These are phyloP conservation scores for Pelosia muscerda DNA, from an alignment of 2,888 invertebrate species.

Conservation along the genomic window DNA sequence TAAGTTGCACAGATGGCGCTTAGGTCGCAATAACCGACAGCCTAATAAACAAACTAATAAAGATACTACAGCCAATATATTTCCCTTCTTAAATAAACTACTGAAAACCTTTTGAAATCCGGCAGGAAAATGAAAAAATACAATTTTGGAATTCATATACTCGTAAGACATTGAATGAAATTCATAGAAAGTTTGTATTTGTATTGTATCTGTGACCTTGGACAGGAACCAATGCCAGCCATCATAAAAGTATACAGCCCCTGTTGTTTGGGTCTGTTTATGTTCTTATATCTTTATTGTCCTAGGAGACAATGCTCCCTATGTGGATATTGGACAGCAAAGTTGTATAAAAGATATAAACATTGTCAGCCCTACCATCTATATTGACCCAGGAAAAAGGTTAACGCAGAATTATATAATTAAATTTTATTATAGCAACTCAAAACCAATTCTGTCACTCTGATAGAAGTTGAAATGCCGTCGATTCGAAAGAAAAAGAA, in stretches of 20 bases:
- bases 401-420: too few species aligned
- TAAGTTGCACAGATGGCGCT: too few species aligned
- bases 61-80: too few species aligned
- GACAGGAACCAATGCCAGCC: slow-evolving; percentile 33
- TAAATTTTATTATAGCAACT: too few species aligned
- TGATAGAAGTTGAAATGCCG: too few species aligned
- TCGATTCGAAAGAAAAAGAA: too few species aligned
- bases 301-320: slow-evolving; percentile 19
- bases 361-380: not conserved
- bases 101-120: not conserved
- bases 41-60: too few species aligned
- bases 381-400: not conserved
- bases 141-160: not conserved
- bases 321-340: slow-evolving; percentile 23
- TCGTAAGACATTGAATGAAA: not conserved
- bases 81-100: not conserved
- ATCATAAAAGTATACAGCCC: slow-evolving; percentile 22
- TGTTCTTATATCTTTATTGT: slow-evolving; percentile 29
- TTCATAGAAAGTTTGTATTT: not conserved
- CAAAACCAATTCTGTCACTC: too few species aligned
- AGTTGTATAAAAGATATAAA: slow-evolving; percentile 8
- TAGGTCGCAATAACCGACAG: too few species aligned
- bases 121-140: not conserved
- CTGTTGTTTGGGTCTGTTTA: slow-evolving; percentile 30
- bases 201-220: slow-evolving; percentile 27